phyloP scores from a whole-genome alignment of 2,888 invertebrate species.

The Tolmerus cingulatus region DNA sequence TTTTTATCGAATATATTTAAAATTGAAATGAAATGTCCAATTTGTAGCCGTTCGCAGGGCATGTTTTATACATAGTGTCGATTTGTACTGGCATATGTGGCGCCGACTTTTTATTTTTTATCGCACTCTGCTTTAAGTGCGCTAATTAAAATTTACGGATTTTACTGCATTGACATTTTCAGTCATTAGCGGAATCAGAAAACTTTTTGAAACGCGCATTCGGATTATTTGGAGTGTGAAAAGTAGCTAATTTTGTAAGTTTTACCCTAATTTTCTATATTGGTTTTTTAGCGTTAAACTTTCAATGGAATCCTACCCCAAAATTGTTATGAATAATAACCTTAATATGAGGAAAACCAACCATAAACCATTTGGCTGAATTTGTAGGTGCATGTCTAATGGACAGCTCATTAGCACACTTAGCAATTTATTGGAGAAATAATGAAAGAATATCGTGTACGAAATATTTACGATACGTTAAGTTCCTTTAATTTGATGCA shows the following conservation, averaged over 20 bases:
- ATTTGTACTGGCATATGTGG: not conserved
- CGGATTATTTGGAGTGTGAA: not conserved
- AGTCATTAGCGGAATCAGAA: not conserved
- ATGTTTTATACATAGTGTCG: not conserved
- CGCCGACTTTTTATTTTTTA: not conserved
- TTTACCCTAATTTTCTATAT: too few species aligned
- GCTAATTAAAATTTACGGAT: not conserved
- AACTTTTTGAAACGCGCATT: not conserved
- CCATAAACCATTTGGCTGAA: too few species aligned
- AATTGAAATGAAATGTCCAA: slow-evolving; percentile 7
- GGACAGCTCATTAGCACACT: too few species aligned
- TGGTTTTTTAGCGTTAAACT: too few species aligned
- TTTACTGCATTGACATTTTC: not conserved
- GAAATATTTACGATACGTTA: too few species aligned
- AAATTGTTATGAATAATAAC: too few species aligned
- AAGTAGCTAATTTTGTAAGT: not conserved
- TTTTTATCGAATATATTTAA: slow-evolving; percentile 22
- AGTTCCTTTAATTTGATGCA: too few species aligned
- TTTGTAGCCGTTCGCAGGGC: not conserved
- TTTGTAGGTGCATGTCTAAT: too few species aligned
- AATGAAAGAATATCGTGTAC: too few species aligned
- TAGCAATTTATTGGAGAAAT: too few species aligned
- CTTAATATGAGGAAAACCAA: too few species aligned
- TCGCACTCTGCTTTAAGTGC: not conserved
- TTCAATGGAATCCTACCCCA: too few species aligned